Percentiles rank a stretch among this genome's conserved stretches.
Conservation (phyloP, 1,140 invertebrate genomes). For the Cydia splendana region DNA sequence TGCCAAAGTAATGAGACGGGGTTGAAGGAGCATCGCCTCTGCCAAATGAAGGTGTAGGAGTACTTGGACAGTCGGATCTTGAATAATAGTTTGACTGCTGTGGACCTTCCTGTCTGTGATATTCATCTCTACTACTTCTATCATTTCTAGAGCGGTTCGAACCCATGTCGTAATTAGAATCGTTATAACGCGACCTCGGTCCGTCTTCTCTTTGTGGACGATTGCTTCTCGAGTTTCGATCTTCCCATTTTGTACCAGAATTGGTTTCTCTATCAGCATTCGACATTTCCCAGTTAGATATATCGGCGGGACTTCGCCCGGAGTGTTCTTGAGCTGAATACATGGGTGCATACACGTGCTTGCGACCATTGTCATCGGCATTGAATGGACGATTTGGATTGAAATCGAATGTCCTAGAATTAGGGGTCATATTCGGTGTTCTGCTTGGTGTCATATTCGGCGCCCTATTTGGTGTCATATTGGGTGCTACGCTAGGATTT, state of each 20-base stretch:
- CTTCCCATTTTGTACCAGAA: conserved; percentile 23
- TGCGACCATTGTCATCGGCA: conserved; percentile 47
- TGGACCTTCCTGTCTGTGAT: conserved; percentile 29
- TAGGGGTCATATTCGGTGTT: conserved; percentile 38
- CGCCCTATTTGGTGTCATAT: conserved; percentile 43
- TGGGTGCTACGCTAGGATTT: conserved; percentile 42
- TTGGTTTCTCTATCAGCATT: not conserved
- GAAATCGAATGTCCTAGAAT: conserved; percentile 52
- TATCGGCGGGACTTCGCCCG: not conserved
- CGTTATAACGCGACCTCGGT: conserved; percentile 12
- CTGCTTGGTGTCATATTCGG: conserved; percentile 43
- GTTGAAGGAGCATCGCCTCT: conserved; percentile 27
- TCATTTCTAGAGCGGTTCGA: conserved; percentile 42
- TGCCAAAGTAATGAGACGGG: conserved; percentile 26
- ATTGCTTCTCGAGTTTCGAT: conserved; percentile 32
- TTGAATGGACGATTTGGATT: conserved; percentile 57
- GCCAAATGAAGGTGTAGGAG: conserved; percentile 35
- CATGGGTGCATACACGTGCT: conserved; percentile 64
- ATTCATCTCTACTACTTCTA: conserved; percentile 38
- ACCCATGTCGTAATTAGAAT: conserved; percentile 38
- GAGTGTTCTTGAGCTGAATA: conserved; percentile 38
- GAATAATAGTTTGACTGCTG: conserved; percentile 22
- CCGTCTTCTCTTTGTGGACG: conserved; percentile 39
- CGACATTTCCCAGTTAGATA: not conserved
- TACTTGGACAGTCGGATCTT: conserved; percentile 37